Conservation (phyloP, 1,140 invertebrate genomes). For the Platorchestia sp. region DNA sequence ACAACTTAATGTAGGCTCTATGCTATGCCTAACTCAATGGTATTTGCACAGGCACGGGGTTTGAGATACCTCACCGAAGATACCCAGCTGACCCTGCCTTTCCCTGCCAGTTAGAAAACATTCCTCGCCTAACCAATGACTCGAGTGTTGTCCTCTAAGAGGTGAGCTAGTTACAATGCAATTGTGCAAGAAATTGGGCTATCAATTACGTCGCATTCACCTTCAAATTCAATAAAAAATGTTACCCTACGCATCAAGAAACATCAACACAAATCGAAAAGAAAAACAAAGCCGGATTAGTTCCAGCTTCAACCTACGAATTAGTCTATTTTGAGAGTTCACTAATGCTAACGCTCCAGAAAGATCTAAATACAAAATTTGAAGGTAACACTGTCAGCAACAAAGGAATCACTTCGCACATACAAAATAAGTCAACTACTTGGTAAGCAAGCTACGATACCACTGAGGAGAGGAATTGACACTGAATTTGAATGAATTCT, state of each 20-base stretch:
- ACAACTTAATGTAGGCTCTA: background rate
- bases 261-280: background rate
- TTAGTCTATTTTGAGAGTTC: background rate
- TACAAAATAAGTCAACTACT: background rate
- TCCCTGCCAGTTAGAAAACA: background rate
- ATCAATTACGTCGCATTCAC: background rate
- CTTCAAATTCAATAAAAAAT: background rate
- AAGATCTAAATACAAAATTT: background rate
- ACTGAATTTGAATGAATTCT: background rate
- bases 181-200: background rate
- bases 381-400: background rate
- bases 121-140: background rate
- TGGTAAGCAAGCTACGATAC: background rate
- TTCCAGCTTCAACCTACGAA: background rate
- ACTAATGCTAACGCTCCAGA: background rate
- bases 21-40: background rate
- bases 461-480: background rate
- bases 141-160: background rate
- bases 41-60: background rate
- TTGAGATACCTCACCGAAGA: background rate
- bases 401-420: background rate
- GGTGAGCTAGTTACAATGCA: background rate
- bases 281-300: background rate
- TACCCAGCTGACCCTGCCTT: background rate
- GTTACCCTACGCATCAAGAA: background rate